Percentiles rank a stretch among this genome's conserved stretches.
Evolutionary conservation across 2,797 vertebrate species (phyloP).

Genomic region (Salarias fasciatus): DNA sequence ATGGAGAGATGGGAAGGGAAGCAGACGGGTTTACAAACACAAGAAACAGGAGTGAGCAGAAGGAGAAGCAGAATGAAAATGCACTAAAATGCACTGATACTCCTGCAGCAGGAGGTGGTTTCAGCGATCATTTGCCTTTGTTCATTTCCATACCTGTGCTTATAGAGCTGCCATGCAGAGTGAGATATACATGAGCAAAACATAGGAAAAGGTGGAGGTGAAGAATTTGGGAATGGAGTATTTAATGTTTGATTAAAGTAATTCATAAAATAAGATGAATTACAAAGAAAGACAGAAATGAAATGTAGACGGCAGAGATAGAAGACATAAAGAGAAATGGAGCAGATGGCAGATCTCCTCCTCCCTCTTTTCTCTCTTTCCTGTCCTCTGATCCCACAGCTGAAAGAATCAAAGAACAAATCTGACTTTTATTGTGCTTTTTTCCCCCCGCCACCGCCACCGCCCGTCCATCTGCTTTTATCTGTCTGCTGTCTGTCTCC

Average conservation of each 20-base stretch:
- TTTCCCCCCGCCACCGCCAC: too few species aligned
- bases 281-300: too few species aligned
- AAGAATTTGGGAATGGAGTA: too few species aligned
- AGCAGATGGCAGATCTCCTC: slow-evolving; percentile 17
- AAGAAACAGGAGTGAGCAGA: not conserved
- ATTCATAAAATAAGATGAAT: too few species aligned
- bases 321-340: slow-evolving; percentile 16
- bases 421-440: slow-evolving; percentile 52
- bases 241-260: too few species aligned
- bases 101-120: not conserved
- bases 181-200: too few species aligned
- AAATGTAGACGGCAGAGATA: not conserved
- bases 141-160: too few species aligned
- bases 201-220: not conserved
- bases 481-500: slow-evolving; percentile 40
- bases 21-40: not conserved
- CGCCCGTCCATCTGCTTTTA: slow-evolving; percentile 49
- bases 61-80: not conserved
- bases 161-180: too few species aligned
- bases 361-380: slow-evolving; percentile 7
- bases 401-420: slow-evolving; percentile 54
- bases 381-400: slow-evolving; percentile 47
- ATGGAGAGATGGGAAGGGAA: not conserved
- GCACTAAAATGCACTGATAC: too few species aligned
- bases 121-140: too few species aligned